Evolutionary conservation across 2,113 vertebrate species (phyloP).

Genomic region (Dryoscopus gambensis): DNA sequence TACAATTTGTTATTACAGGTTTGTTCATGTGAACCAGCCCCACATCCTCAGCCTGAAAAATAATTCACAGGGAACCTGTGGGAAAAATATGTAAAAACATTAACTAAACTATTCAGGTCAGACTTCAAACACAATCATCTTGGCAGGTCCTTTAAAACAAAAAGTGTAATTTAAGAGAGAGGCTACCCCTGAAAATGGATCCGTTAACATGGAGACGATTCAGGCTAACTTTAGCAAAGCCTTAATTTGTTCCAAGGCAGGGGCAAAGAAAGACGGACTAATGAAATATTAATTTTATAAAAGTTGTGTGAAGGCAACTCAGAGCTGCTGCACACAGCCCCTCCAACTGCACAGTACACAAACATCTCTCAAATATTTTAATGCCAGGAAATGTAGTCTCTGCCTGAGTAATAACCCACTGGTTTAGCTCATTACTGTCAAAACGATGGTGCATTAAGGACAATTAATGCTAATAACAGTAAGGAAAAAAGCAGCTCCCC

Average conservation of each 20-base stretch:
- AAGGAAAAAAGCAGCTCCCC: slow-evolving; percentile 51
- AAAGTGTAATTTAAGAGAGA: neutral
- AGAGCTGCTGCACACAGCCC: neutral
- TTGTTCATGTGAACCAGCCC: neutral
- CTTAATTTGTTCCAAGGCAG: neutral
- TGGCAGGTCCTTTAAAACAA: neutral
- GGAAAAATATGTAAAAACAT: neutral
- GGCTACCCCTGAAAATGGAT: neutral
- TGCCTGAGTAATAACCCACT: slow-evolving; percentile 55
- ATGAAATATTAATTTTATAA: neutral
- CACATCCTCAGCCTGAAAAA: neutral
- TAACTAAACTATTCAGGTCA: neutral
- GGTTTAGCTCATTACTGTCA: slow-evolving; percentile 73
- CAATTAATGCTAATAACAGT: slow-evolving; percentile 75
- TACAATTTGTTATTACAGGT: slow-evolving; percentile 17
- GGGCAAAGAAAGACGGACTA: neutral
- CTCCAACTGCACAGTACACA: neutral
- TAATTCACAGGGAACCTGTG: neutral
- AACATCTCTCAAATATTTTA: slow-evolving; percentile 65
- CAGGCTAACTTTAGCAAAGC: neutral
- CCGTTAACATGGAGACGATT: neutral
- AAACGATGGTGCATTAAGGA: slow-evolving; percentile 69
- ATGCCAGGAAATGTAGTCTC: slow-evolving; percentile 68
- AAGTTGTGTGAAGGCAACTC: neutral
- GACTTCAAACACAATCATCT: slow-evolving; percentile 12